Base-by-base conservation (phyloP, 2,113 vertebrate genomes). In the Hippocampus barbouri region DNA sequence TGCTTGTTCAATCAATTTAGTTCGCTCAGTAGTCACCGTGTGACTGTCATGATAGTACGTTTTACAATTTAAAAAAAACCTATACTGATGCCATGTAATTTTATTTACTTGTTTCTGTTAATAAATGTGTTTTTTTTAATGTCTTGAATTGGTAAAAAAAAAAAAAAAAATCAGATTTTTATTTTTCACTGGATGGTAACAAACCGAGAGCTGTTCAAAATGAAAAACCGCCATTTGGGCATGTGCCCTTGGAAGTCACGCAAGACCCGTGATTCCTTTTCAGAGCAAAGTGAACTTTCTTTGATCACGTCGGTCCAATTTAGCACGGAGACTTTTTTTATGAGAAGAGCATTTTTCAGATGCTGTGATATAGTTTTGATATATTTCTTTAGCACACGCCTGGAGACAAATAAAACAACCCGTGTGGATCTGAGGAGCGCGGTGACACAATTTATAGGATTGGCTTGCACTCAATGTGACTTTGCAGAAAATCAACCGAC, bases 371-470 rank as follows among this genome's bases (percentile, higher is more conserved):
- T 16, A 47, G 7, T 66, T 45, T 45, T 66, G 43, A 66, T 25
- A 47, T 25, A 27, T 66, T 66, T 66, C 59, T 66, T 82, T 70
- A 81, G 82, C 68, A 71, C 75, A 61, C 65, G 69, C 18, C 57
- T 38, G 54, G 45, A 73, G 78, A 80, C 72, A 38, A 73, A 78
- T 71, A 72, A 78, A 66, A 66, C 12, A 85, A 80, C 77, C 75
- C 75, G 25, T 63, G 67, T 77, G 14, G 25, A 74, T 67, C 73
- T 81, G 77, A 79, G 61, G 43, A 66, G 43, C 7, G 38, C 41
- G 57, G 61, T 66, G 70, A 75, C 62, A 68, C 68, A 66, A 38
- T 56, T 30, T 65, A 47, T 54, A 76, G 64, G 41, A 47, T 47
- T 1, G 54, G 27, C 54, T 56, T 15, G 45, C 7, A 54, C 14